Evolutionary conservation across 1,140 invertebrate species (phyloP), one percentile per base, ranked within the genome.

Genomic region (Drosophila parabipectinata): DNA sequence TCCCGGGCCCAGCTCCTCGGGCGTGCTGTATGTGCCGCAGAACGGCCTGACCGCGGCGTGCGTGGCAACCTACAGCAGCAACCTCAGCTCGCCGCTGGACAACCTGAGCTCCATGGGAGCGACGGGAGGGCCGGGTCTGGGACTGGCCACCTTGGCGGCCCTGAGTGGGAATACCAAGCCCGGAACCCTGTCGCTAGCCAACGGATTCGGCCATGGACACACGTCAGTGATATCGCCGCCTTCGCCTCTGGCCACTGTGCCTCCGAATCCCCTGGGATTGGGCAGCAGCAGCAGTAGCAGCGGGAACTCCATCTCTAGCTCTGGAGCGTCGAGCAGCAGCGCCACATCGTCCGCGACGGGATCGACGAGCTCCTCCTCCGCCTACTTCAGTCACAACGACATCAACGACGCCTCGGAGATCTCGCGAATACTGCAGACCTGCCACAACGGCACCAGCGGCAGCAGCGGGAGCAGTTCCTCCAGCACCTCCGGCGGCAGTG

Each of bases 371-470:
- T 52, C 47, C 15, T 30, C n/a, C n/a, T 55, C 66, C n/a, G 45
- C 63, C 61, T 54, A 91, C 71, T 80, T 79, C 30, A 90, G 67
- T 53, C 90, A 91, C 58, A 92, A 90, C 37, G 91, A 92, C 58
- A 91, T 92, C 24, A 92, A 92, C 56, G 91, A 92, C 63, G 89
- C 91, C 21, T 89, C 90, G 7, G 90, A 92, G 63, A 92, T 92
- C 47, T 92, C 91, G 21, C 79, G 91, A 15, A 92, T 92, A 30
- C 61, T 92, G 24, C 91, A 92, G 56, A 91, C 91, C 30, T 92
- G 91, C 45, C 91, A 91, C 68, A 88, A 88, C 15, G 84, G 83
- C 39, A 72, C 73, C 63, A 75, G 55, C 55, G 37, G 12, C 21
- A 63, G 47, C 48, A 54, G 10, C 51, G 45, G 45, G 6, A 47